These are phyloP conservation scores for Caenorhabditis zanzibari DNA, from an alignment of 2,888 invertebrate genomes.

Conservation along the genomic window DNA sequence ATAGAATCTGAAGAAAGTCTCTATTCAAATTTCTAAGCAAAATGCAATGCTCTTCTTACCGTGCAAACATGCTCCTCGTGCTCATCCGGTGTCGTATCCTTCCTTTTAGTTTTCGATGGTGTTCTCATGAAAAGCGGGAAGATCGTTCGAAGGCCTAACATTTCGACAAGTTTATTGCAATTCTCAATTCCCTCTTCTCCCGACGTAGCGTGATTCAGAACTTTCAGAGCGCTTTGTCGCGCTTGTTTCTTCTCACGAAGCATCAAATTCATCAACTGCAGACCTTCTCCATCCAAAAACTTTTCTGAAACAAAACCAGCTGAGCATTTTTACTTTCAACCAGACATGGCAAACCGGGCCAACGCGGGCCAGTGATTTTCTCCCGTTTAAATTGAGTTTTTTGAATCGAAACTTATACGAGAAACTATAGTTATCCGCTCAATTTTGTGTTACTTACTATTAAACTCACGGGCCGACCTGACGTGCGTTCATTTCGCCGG, in stretches of 20 bases:
- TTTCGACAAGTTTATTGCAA: conserved; percentile 96
- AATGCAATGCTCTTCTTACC: conserved; percentile 53
- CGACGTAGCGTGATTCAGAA: conserved; percentile 95
- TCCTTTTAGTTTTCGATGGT: conserved; percentile 90
- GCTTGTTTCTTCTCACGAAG: conserved; percentile 97
- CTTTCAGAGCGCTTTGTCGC: conserved; percentile 94
- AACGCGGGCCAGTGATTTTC: too few species aligned
- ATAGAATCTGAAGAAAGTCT: conserved; percentile 86
- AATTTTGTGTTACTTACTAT: too few species aligned
- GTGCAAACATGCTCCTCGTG: conserved; percentile 90
- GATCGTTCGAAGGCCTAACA: conserved; percentile 93
- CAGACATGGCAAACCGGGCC: too few species aligned
- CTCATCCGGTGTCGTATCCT: conserved; percentile 84
- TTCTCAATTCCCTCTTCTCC: conserved; percentile 95
- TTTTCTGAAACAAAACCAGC: conserved; percentile 84
- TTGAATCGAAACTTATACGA: too few species aligned
- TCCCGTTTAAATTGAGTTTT: too few species aligned
- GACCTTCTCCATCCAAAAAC: conserved; percentile 96
- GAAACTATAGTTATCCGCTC: too few species aligned
- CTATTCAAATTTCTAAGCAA: background rate
- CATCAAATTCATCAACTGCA: conserved; percentile 99
- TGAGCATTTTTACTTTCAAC: background rate
- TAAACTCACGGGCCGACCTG: too few species aligned
- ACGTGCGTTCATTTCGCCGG: too few species aligned
- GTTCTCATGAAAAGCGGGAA: conserved; percentile 99